phyloP scores from a whole-genome alignment of 2,888 invertebrate species.

The Thera britannica region DNA sequence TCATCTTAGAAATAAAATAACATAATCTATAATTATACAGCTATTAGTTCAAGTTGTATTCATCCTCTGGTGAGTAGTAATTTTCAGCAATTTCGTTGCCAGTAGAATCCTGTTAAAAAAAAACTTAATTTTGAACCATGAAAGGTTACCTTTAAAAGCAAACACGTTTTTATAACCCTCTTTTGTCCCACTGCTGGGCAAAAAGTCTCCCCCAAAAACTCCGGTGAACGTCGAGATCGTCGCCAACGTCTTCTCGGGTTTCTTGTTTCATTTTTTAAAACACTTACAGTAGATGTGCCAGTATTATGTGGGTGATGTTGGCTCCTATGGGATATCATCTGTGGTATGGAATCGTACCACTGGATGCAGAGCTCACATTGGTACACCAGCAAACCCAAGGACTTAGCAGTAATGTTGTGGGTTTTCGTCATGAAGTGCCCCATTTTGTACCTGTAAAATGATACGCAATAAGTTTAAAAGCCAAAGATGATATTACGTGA shows the following conservation, averaged over 20 bases:
- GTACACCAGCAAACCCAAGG: slow-evolving; percentile 60
- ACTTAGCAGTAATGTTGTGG: slow-evolving; percentile 48
- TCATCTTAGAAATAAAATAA: slow-evolving; percentile 15
- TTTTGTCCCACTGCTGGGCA: no score
- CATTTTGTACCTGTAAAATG: slow-evolving; percentile 69
- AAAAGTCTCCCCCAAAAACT: no score
- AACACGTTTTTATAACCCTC: no score
- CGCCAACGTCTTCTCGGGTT: no score
- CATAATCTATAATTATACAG: slow-evolving; percentile 1
- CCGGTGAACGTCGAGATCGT: no score
- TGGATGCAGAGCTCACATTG: slow-evolving; percentile 77
- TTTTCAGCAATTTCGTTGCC: slow-evolving; percentile 42
- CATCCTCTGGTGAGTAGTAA: slow-evolving; percentile 40
- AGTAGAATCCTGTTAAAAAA: slow-evolving; percentile 45
- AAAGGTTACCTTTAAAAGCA: no score
- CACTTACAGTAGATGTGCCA: slow-evolving; percentile 41
- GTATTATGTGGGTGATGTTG: slow-evolving; percentile 65
- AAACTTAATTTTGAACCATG: neutral
- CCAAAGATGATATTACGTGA: neutral
- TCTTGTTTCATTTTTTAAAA: neutral
- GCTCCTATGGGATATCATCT: slow-evolving; percentile 66
- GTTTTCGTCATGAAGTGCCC: slow-evolving; percentile 72
- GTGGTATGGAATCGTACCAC: slow-evolving; percentile 60
- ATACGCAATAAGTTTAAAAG: neutral
- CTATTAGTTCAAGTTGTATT: slow-evolving; percentile 37